Conservation (phyloP, 1,140 invertebrate species). For the Thaumetopoea pityocampa region DNA sequence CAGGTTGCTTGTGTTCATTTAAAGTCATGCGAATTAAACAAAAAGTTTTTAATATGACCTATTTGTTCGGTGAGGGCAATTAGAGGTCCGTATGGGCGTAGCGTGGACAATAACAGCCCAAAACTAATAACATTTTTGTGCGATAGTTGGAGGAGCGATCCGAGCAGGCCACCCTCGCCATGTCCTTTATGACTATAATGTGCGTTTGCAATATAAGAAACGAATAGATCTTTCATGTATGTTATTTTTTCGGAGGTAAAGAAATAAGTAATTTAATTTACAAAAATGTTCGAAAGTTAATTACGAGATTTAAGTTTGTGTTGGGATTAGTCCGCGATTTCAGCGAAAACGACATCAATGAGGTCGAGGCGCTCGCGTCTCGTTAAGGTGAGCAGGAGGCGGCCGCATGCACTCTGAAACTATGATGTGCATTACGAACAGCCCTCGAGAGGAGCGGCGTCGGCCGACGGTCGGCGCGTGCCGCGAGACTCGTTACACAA, state of each 20-base stretch:
- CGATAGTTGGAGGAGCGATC: conserved; percentile 56
- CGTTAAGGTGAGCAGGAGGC: conserved; percentile 48
- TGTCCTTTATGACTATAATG: conserved; percentile 60
- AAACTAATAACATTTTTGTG: conserved; percentile 74
- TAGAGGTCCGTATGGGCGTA: conserved; percentile 42
- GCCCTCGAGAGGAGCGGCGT: conserved; percentile 40
- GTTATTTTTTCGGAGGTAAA: conserved; percentile 23
- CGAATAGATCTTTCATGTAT: conserved; percentile 32
- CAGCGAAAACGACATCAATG: conserved; percentile 45
- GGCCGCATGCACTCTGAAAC: conserved; percentile 54
- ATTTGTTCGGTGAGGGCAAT: conserved; percentile 37
- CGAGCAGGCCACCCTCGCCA: conserved; percentile 43
- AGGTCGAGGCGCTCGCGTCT: conserved; percentile 52
- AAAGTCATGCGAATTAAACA: conserved; percentile 31
- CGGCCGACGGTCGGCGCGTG: conserved; percentile 34
- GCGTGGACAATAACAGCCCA: conserved; percentile 63
- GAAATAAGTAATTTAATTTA: conserved; percentile 7
- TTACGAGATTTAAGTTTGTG: conserved; percentile 5
- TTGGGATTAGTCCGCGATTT: conserved; percentile 28
- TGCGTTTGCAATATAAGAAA: conserved; percentile 50
- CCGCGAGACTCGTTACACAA: conserved; percentile 33
- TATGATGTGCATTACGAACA: conserved; percentile 59
- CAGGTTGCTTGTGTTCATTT: too few relatives aligned
- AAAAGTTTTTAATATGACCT: conserved; percentile 39
- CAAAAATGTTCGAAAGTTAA: conserved; percentile 1